Evolutionary conservation across 2,888 invertebrate species (phyloP).

Genomic region (Hoplodrina blanda): DNA sequence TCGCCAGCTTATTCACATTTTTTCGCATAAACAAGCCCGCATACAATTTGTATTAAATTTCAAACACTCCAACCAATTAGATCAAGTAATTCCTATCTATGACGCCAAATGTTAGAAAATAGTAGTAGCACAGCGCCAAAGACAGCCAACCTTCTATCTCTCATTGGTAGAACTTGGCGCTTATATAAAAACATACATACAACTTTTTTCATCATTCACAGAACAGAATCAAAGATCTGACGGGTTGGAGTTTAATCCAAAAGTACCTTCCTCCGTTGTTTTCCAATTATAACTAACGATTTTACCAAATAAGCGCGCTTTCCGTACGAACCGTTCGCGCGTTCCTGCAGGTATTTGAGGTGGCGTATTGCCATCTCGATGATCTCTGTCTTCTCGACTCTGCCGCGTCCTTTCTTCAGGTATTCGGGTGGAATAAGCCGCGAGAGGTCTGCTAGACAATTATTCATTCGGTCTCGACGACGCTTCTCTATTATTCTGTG

Average conservation of each 20-base stretch:
- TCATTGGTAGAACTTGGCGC: slow-evolving; percentile 18
- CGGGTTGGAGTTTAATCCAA: slow-evolving; percentile 52
- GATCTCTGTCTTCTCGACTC: slow-evolving; percentile 99
- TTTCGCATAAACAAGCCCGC: slow-evolving; percentile 48
- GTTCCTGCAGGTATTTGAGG: slow-evolving; percentile 96
- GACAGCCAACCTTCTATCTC: background rate
- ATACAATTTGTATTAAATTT: slow-evolving; percentile 55
- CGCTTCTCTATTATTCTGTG: slow-evolving; percentile 99
- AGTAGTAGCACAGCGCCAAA: slow-evolving; percentile 20
- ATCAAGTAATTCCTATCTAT: slow-evolving; percentile 39
- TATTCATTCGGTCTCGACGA: slow-evolving; percentile 98
- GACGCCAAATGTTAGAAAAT: slow-evolving; percentile 37
- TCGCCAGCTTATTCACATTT: background rate
- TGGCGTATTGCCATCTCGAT: slow-evolving; percentile 99
- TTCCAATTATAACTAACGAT: slow-evolving; percentile 60
- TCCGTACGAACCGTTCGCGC: slow-evolving; percentile 86
- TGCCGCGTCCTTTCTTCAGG: slow-evolving; percentile 97
- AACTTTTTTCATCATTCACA: slow-evolving; percentile 41
- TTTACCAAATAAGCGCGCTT: slow-evolving; percentile 53
- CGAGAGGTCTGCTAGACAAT: slow-evolving; percentile 98
- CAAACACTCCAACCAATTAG: slow-evolving; percentile 52
- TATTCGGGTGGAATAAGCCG: slow-evolving; percentile 98
- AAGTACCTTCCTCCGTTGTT: slow-evolving; percentile 50
- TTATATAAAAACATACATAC: slow-evolving; percentile 10
- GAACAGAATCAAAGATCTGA: slow-evolving; percentile 48